Percentiles rank a stretch among this genome's conserved stretches.
phyloP scores from a whole-genome alignment of 2,113 vertebrate species.

The Coptodon bakossiorum region DNA sequence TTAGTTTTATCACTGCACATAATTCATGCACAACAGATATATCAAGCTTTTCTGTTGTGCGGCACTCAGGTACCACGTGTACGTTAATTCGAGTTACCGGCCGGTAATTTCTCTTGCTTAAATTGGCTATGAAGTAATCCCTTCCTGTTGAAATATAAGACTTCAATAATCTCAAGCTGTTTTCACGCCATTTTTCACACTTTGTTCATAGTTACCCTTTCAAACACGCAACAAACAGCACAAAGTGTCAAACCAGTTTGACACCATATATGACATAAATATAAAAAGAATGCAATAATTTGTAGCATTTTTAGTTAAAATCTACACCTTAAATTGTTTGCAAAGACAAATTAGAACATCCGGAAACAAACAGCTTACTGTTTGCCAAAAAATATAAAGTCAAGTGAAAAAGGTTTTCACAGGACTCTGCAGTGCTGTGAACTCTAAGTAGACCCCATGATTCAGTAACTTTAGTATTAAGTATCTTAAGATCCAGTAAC shows the following conservation, averaged over 20 bases:
- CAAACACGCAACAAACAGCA: not conserved
- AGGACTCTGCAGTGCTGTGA: not conserved
- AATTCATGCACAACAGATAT: not conserved
- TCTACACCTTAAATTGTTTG: not conserved
- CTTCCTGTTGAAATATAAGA: not conserved
- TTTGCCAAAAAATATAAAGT: not conserved
- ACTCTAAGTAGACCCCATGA: not conserved
- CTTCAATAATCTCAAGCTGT: not conserved
- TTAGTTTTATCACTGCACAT: not conserved
- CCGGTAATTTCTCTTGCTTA: not conserved
- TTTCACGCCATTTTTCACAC: not conserved
- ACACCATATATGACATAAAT: not conserved
- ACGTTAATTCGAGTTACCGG: not conserved
- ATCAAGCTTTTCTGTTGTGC: not conserved
- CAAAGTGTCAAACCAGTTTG: not conserved
- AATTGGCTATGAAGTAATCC: not conserved
- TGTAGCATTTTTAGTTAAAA: not conserved
- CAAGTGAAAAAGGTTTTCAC: not conserved
- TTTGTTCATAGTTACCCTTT: not conserved
- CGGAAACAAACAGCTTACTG: not conserved
- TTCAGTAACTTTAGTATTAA: not conserved
- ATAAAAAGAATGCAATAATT: not conserved
- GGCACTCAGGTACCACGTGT: not conserved
- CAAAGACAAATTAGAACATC: not conserved
- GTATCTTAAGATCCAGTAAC: not conserved